Evolutionary conservation across 2,113 vertebrate genomes (phyloP), one percentile per base, ranked within the genome.

Genomic region (Ursus arctos): DNA sequence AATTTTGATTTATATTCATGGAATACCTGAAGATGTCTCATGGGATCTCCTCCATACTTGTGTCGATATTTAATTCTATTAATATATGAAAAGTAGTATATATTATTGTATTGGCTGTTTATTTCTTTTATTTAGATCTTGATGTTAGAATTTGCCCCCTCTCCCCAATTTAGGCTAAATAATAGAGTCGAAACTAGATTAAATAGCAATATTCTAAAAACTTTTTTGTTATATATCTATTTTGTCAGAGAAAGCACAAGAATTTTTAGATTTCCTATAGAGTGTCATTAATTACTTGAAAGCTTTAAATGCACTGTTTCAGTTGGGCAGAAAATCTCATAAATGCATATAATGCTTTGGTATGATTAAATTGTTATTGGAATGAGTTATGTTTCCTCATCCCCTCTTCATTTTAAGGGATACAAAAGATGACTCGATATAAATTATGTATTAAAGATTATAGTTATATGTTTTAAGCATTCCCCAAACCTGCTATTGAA

Each of bases 261-360:
- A n/a, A 51, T 69, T 93, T 96, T 93, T 8, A 79, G 1, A 77
- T 96, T 82, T 90, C 36, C 10, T 79, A 1, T 47, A 76, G 4
- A 49, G 11, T 95, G 9, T 86, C 21, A 51, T 76, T 94, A 85
- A 96, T 95, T 80, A 24, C 93, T 79, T 93, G 49, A 94, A 92
- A 94, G 26, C 13, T 77, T 96, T 33, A 80, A 91, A 77, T 89
- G 2, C 33, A 22, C 21, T 72, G 13, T 91, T 93, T 96, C 10
- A 63, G 6, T 13, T 81, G 18, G 28, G 21, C 63, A 24, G 43
- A 74, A 88, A 69, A 85, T 81, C 26, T 67, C 36, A 33, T 55
- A 79, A 77, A 89, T 85, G 26, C 0, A 57, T 28, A 47, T 85
- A 2, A 8, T 80, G 1, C 47, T 51, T 40, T 91, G 67, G 10